Evolutionary conservation across 2,113 vertebrate genomes (phyloP).

Genomic region (Otis tarda): DNA sequence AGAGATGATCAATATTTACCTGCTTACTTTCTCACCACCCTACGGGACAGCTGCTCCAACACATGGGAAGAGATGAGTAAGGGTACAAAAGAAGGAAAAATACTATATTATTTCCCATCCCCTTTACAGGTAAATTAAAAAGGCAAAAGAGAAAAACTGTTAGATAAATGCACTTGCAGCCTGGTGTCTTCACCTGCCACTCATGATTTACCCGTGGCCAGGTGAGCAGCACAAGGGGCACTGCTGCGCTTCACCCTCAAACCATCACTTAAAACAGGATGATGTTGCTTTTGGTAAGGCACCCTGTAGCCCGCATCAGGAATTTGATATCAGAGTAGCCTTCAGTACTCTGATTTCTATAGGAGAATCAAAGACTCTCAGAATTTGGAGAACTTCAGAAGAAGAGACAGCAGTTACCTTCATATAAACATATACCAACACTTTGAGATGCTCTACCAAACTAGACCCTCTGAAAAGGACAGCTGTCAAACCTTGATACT

Average conservation of each 20-base stretch:
- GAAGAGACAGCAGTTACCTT: neutral
- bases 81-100: neutral
- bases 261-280: neutral
- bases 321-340: neutral
- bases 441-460: neutral
- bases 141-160: neutral
- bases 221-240: neutral
- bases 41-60: conserved; percentile 3
- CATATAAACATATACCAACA: neutral
- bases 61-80: neutral
- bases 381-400: neutral
- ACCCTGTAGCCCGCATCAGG: neutral
- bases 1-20: conserved; percentile 9
- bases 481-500: neutral
- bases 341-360: neutral
- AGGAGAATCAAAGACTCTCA: neutral
- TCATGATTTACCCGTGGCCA: neutral
- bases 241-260: neutral
- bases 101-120: neutral
- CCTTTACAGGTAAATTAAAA: neutral
- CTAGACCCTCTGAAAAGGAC: neutral
- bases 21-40: neutral
- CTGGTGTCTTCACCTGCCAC: neutral
- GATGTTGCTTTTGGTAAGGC: neutral
- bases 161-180: neutral